Evolutionary conservation across 2,113 vertebrate species (phyloP).

Genomic region (Elaphurus davidianus): DNA sequence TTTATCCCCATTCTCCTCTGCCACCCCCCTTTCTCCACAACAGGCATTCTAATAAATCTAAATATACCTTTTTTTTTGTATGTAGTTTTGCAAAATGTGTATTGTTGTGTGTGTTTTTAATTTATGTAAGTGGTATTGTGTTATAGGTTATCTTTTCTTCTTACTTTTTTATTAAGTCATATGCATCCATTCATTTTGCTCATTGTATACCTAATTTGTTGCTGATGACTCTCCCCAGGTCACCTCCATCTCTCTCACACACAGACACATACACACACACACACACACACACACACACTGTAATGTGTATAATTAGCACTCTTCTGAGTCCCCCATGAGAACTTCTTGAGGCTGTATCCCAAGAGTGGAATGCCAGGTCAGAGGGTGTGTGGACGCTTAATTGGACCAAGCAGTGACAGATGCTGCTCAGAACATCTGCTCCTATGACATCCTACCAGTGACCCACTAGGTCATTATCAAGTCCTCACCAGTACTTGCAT

Average conservation of each 20-base stretch:
- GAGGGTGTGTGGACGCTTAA: background rate
- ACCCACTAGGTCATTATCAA: background rate
- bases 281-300: background rate
- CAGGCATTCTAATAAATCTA: background rate
- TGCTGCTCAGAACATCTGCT: background rate
- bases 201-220: background rate
- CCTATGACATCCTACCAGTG: background rate
- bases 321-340: background rate
- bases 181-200: background rate
- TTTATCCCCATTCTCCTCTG: background rate
- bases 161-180: background rate
- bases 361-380: background rate
- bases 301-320: background rate
- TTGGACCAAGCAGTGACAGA: background rate
- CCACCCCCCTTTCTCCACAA: background rate
- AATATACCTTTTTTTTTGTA: background rate
- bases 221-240: background rate
- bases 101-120: background rate
- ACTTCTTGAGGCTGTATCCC: background rate
- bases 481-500: background rate
- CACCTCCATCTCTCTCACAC: background rate
- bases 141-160: background rate
- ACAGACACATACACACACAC: background rate
- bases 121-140: background rate
- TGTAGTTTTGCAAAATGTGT: background rate